Conservation (phyloP, 2,888 invertebrate genomes). For the Heliconius ismenius region DNA sequence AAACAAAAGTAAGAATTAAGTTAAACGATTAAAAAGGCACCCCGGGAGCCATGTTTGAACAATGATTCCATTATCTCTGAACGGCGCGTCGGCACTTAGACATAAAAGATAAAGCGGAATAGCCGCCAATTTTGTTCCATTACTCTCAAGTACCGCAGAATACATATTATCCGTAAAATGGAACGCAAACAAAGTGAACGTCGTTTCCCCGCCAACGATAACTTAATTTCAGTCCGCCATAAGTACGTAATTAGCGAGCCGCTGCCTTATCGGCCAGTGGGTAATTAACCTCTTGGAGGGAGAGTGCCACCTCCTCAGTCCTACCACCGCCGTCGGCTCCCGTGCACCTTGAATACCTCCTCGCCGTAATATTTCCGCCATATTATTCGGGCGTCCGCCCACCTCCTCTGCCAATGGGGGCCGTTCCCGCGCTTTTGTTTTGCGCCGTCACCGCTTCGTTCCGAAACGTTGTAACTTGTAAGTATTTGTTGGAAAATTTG, state of each 20-base stretch:
- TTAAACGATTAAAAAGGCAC: constrained; percentile 77
- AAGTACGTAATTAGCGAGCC: constrained; percentile 82
- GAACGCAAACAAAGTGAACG: constrained; percentile 81
- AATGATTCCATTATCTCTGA: constrained; percentile 74
- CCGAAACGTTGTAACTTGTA: constrained; percentile 77
- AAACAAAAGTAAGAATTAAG: constrained; percentile 53
- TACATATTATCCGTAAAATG: constrained; percentile 80
- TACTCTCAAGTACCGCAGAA: constrained; percentile 72
- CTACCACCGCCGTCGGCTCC: constrained; percentile 53
- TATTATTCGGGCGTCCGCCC: constrained; percentile 78
- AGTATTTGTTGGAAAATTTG: constrained; percentile 77
- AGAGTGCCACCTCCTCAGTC: constrained; percentile 46
- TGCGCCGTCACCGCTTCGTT: constrained; percentile 68
- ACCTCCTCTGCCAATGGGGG: constrained; percentile 79
- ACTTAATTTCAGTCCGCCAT: constrained; percentile 82
- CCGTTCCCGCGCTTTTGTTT: constrained; percentile 81
- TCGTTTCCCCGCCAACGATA: constrained; percentile 79
- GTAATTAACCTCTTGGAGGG: constrained; percentile 79
- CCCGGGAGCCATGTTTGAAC: constrained; percentile 67
- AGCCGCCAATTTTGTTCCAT: constrained; percentile 79
- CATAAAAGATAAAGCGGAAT: constrained; percentile 76
- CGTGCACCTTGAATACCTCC: constrained; percentile 77
- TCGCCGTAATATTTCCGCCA: constrained; percentile 81
- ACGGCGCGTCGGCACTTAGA: constrained; percentile 57
- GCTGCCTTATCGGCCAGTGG: constrained; percentile 81